Conservation (phyloP, 2,113 vertebrate genomes). For the Chionomys nivalis region DNA sequence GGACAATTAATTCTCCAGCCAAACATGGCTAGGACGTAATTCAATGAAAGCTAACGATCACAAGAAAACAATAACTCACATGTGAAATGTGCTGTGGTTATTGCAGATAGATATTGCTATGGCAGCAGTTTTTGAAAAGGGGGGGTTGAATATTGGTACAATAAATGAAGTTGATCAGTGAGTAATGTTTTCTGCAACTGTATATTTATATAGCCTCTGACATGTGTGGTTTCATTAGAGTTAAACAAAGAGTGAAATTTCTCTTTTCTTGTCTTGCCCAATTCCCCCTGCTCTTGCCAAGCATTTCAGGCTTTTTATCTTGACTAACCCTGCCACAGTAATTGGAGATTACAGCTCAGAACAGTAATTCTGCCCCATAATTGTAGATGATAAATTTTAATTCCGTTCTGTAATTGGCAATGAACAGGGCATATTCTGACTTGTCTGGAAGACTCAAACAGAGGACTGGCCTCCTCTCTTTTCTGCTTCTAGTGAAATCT, state of each 20-base stretch:
- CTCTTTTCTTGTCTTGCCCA: neutral
- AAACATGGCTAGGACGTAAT: slow-evolving; percentile 67
- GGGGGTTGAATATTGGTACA: neutral
- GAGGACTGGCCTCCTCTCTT: slow-evolving; percentile 23
- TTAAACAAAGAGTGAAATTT: slow-evolving; percentile 27
- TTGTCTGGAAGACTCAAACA: slow-evolving; percentile 43
- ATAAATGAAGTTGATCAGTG: neutral
- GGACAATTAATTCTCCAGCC: slow-evolving; percentile 76
- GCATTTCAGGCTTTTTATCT: slow-evolving; percentile 53
- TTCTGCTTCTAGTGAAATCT: neutral
- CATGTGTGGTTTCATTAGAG: slow-evolving; percentile 29
- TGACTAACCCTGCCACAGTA: slow-evolving; percentile 57
- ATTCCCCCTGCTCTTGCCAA: slow-evolving; percentile 32
- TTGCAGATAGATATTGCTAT: slow-evolving; percentile 61
- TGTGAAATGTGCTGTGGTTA: slow-evolving; percentile 43
- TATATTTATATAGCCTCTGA: slow-evolving; percentile 26
- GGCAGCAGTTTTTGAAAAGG: slow-evolving; percentile 56
- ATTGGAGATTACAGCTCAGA: slow-evolving; percentile 60
- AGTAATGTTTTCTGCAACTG: neutral
- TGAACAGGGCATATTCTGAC: slow-evolving; percentile 41
- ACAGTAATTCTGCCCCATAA: slow-evolving; percentile 49
- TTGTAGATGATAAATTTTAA: slow-evolving; percentile 60
- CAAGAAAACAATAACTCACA: slow-evolving; percentile 44
- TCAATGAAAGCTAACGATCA: slow-evolving; percentile 71
- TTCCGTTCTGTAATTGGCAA: slow-evolving; percentile 68